Evolutionary conservation across 2,888 invertebrate genomes (phyloP).

Genomic region (Drepana falcataria): DNA sequence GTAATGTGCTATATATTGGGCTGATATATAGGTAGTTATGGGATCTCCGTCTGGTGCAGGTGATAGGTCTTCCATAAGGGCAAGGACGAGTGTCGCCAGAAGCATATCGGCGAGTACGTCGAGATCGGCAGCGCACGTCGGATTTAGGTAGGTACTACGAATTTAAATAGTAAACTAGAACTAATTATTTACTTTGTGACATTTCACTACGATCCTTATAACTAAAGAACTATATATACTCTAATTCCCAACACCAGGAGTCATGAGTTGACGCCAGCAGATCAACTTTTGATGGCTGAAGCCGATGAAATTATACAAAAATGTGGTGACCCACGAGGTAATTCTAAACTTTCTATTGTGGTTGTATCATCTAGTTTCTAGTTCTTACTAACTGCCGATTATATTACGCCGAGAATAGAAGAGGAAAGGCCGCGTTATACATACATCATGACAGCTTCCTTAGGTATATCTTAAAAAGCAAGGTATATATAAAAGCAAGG

Average conservation of each 20-base stretch:
- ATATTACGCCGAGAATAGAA: neutral
- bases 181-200: too few relatives aligned
- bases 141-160: conserved; percentile 36
- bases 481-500: too few relatives aligned
- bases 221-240: neutral
- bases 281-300: conserved; percentile 54
- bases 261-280: conserved; percentile 48
- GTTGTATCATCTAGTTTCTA: neutral
- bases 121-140: conserved; percentile 48
- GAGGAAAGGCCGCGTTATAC: too few relatives aligned
- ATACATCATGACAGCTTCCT: too few relatives aligned
- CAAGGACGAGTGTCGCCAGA: conserved; percentile 45
- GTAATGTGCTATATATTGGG: conserved; percentile 1
- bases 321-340: conserved; percentile 59
- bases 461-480: too few relatives aligned
- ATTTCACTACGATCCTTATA: too few relatives aligned
- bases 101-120: conserved; percentile 62
- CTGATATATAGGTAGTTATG: neutral
- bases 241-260: conserved; percentile 21
- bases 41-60: conserved; percentile 15
- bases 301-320: conserved; percentile 67
- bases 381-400: too few relatives aligned
- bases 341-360: neutral
- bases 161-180: too few relatives aligned
- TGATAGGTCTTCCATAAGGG: conserved; percentile 40